Evolutionary conservation across 92 coral and sea anemone species (phyloP), one percentile per base, ranked within the genome.

Genomic region (Palythoa heliodiscus): DNA sequence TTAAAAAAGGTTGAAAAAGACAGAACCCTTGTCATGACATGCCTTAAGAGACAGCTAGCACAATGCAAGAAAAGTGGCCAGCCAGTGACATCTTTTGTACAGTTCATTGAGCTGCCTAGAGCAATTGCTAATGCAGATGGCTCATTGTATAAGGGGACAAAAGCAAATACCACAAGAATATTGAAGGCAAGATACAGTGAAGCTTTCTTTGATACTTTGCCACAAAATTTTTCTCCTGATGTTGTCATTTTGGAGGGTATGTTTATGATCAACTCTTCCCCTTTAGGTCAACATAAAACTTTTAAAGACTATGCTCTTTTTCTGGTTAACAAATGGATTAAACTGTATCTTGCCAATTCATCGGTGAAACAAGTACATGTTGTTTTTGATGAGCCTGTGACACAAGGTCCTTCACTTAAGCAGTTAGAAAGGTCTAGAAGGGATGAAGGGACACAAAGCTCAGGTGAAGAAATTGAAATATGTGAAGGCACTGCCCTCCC

Each of bases 41-140:
- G 78, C 78, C 60, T 73, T 47, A 74, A 74, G 60, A 9, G 63
- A n/a, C 29, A 52, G 58, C 57, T 74, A 40, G 78, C 19, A 7
- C 60, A 52, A 23, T 20, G 37, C 58, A 74, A 74, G 53, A 47
- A 47, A 47, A 48, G 38, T 47, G 60, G 53, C 57, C 57, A 48
- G 60, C 78, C 78, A n/a, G 53, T 74, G 20, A 39, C 38, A 47
- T 40, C 25, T 5, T 47, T 74, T 7, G 25, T 25, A 63, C 78
- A 74, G 58, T 74, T 40, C 25, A 20, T 50, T 47, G 78, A 74
- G 78, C 53, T 50, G 29, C 78, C 78, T 40, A 74, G 78, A 25
- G 78, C 78, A 74, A 74, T 74, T 43, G 78, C 78, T 40, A 20
- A 43, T 73, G 55, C 78, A 7, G 78, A 73, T 47, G 78, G 78